Evolutionary conservation across 1,140 invertebrate genomes (phyloP), one percentile per base, ranked within the genome.

Genomic region (Heliconius hewitsoni): DNA sequence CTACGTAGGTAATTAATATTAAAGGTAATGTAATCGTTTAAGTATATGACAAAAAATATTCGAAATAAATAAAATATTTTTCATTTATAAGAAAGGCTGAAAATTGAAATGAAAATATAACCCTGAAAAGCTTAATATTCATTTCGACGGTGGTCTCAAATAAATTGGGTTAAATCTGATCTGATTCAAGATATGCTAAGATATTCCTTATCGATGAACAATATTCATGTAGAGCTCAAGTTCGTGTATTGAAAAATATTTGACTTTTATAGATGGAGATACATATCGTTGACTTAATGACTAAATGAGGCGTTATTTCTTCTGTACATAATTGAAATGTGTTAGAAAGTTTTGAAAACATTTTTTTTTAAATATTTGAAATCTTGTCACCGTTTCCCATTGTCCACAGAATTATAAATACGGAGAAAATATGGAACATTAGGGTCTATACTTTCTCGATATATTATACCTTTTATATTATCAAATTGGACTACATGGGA

Each of bases 91-190:
- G 42, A 0, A 46, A 46, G 4, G 3, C 60, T 66, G 23, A 66
- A 66, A 27, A 27, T 30, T 23, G 23, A 23, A 23, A 23, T 16
- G 23, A 27, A 66, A 66, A 66, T 23, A 23, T 66, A 66, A 66
- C 60, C 23, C 60, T 13, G 30, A 37, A 66, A 66, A 66, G 60
- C 3, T 66, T 66, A 30, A 66, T 66, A 66, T 66, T 30, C 60
- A 30, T 66, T 66, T 66, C 60, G 16, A 23, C 60, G 60, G 60
- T 66, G 60, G 60, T 66, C 60, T 66, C 23, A 27, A 16, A 66
- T 66, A 66, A 66, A 66, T 66, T 66, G 60, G 60, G 60, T 66
- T 66, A 66, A 66, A 66, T 66, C 60, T 66, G 60, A 66, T 66
- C 23, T 66, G 60, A 27, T 66, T 66, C 60, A 27, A 66, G 60